A percentile compares a stretch with the other conserved stretches of the same genome.
Evolutionary conservation across 2,888 invertebrate genomes (phyloP).

Genomic region (Lottia scabra): DNA sequence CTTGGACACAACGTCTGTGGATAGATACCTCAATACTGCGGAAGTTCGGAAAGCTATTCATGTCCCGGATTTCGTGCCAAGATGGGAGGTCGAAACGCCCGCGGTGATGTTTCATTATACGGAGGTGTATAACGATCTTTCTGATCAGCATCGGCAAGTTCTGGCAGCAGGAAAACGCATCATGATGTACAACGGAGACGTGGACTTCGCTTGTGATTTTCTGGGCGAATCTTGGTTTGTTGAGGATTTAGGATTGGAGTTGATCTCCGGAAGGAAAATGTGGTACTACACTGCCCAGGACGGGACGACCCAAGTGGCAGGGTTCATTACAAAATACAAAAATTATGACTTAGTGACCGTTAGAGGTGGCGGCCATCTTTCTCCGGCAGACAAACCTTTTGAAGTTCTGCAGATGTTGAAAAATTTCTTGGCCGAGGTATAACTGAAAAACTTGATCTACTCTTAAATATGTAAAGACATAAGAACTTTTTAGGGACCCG

Average conservation of each 20-base stretch:
- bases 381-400: slow-evolving; percentile 66
- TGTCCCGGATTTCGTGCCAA: slow-evolving; percentile 51
- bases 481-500: too few species aligned
- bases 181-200: slow-evolving; percentile 72
- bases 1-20: slow-evolving; percentile 42
- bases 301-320: slow-evolving; percentile 57
- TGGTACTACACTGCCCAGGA: slow-evolving; percentile 49
- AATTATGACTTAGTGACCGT: slow-evolving; percentile 58
- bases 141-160: slow-evolving; percentile 52
- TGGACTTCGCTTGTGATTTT: slow-evolving; percentile 72
- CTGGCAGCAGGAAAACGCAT: slow-evolving; percentile 49
- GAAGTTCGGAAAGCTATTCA: slow-evolving; percentile 64
- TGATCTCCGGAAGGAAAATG: slow-evolving; percentile 37
- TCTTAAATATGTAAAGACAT: too few species aligned
- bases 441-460: too few species aligned
- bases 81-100: slow-evolving; percentile 58
- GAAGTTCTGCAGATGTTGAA: slow-evolving; percentile 65
- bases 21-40: slow-evolving; percentile 74
- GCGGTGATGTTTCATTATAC: not conserved
- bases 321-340: slow-evolving; percentile 57
- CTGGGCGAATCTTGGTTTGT: slow-evolving; percentile 72
- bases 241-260: slow-evolving; percentile 54
- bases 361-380: slow-evolving; percentile 70
- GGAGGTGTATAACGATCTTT: slow-evolving; percentile 51
- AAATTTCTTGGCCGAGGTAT: slow-evolving; percentile 37